A percentile compares a stretch with the other conserved stretches of the same genome.
These are phyloP conservation scores for Platycheirus albimanus DNA, from an alignment of 2,888 invertebrate genomes.

Conservation along the genomic window DNA sequence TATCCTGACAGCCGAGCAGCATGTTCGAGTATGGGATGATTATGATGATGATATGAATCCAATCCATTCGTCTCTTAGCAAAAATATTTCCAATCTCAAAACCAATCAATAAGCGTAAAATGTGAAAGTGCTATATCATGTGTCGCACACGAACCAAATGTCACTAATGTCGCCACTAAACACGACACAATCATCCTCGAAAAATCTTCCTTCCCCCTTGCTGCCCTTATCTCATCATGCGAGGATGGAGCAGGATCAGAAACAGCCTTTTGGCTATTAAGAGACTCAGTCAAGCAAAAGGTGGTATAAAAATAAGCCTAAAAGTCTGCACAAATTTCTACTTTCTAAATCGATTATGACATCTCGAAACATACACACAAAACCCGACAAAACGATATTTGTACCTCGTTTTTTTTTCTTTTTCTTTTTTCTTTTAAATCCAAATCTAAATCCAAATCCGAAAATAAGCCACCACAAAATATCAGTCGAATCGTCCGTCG, in stretches of 20 bases:
- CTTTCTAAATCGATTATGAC: slow-evolving; percentile 74
- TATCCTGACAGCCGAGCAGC: not conserved
- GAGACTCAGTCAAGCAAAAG: not conserved
- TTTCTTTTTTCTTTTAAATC: no score
- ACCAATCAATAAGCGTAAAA: slow-evolving; percentile 34
- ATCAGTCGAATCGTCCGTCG: slow-evolving; percentile 1
- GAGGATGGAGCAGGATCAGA: no score
- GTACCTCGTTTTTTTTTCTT: not conserved
- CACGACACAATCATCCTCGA: slow-evolving; percentile 56
- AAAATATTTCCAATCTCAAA: slow-evolving; percentile 8
- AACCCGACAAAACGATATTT: slow-evolving; percentile 15
- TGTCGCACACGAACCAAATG: slow-evolving; percentile 50
- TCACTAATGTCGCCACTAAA: slow-evolving; percentile 57
- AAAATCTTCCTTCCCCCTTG: slow-evolving; percentile 18
- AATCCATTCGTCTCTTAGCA: slow-evolving; percentile 18
- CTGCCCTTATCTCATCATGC: no score
- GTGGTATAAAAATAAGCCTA: slow-evolving; percentile 16
- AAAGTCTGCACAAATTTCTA: slow-evolving; percentile 45
- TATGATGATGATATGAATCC: slow-evolving; percentile 30
- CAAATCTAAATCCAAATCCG: not conserved
- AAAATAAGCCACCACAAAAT: slow-evolving; percentile 17
- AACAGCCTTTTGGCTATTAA: no score
- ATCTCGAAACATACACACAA: slow-evolving; percentile 35
- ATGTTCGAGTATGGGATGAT: not conserved
- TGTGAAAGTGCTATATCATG: slow-evolving; percentile 63